phyloP scores from a whole-genome alignment of 2,888 invertebrate genomes.

The Cremastinae sp. region DNA sequence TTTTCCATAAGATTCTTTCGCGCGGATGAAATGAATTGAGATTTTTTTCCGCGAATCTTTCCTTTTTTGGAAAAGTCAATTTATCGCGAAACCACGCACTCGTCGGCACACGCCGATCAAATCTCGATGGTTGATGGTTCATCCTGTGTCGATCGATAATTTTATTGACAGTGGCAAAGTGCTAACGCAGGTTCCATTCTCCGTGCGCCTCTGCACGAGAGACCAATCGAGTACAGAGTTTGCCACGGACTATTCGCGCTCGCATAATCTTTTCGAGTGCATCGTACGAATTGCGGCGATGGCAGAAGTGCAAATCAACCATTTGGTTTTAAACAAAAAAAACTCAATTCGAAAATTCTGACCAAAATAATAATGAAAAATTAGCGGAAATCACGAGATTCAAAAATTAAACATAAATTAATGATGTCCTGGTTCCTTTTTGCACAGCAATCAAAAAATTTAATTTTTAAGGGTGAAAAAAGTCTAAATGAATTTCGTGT shows the following conservation, averaged over 20 bases:
- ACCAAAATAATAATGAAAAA: too few species aligned
- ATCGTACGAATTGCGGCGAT: background rate
- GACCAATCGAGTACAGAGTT: conserved; percentile 53
- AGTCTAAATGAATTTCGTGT: too few species aligned
- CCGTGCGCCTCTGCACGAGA: conserved; percentile 51
- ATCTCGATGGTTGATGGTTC: conserved; percentile 36
- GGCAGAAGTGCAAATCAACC: background rate
- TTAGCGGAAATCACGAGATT: too few species aligned
- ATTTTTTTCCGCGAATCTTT: background rate
- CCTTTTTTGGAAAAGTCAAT: conserved; percentile 6
- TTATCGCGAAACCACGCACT: conserved; percentile 8
- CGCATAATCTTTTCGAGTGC: conserved; percentile 5
- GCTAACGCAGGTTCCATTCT: conserved; percentile 61
- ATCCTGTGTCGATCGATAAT: conserved; percentile 53
- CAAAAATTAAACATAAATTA: too few species aligned
- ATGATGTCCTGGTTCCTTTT: too few species aligned
- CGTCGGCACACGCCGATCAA: conserved; percentile 8
- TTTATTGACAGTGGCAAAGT: conserved; percentile 64
- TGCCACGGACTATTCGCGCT: conserved; percentile 64
- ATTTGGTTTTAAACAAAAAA: too few species aligned
- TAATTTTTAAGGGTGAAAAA: too few species aligned
- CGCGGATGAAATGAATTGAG: too few species aligned
- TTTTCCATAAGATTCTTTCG: background rate
- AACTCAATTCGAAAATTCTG: too few species aligned
- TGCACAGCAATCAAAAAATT: too few species aligned